Conservation (phyloP, 2,888 invertebrate genomes). For the Coleophora deauratella region DNA sequence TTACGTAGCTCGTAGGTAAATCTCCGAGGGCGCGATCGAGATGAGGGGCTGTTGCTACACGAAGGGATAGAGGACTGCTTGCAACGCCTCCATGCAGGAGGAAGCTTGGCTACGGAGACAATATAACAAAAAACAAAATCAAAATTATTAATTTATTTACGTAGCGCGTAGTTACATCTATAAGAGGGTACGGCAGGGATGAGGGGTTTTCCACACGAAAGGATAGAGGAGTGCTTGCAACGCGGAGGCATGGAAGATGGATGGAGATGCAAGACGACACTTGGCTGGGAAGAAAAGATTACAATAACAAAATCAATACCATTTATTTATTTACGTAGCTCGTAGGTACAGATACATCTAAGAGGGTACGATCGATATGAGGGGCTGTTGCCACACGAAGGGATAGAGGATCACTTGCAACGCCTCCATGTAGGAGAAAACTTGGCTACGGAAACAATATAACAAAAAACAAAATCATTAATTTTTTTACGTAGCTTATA, state of each 20-base stretch:
- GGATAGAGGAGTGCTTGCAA: too few species aligned
- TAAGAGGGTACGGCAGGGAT: too few species aligned
- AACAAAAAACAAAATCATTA: slow-evolving; percentile 1
- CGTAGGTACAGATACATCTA: too few species aligned
- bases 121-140: slow-evolving; percentile 7
- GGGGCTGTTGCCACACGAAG: slow-evolving; percentile 88
- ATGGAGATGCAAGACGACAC: too few species aligned
- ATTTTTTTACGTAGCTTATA: slow-evolving; percentile 16
- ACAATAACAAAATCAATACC: too few species aligned
- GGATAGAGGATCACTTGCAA: slow-evolving; percentile 84
- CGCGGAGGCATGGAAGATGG: too few species aligned
- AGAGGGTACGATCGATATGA: slow-evolving; percentile 83
- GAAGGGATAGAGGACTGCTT: slow-evolving; percentile 85
- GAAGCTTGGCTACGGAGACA: slow-evolving; percentile 75
- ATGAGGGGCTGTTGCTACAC: slow-evolving; percentile 89
- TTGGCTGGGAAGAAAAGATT: too few species aligned
- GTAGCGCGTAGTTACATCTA: too few species aligned
- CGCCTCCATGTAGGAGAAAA: slow-evolving; percentile 85
- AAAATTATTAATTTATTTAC: too few species aligned
- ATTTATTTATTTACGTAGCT: too few species aligned
- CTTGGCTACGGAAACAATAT: slow-evolving; percentile 57
- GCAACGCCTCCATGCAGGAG: slow-evolving; percentile 83
- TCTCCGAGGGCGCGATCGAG: slow-evolving; percentile 81
- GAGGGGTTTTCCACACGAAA: too few species aligned
- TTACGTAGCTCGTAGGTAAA: slow-evolving; percentile 31